Base-by-base conservation (phyloP, 2,888 invertebrate genomes). In the Cerastoderma edule region DNA sequence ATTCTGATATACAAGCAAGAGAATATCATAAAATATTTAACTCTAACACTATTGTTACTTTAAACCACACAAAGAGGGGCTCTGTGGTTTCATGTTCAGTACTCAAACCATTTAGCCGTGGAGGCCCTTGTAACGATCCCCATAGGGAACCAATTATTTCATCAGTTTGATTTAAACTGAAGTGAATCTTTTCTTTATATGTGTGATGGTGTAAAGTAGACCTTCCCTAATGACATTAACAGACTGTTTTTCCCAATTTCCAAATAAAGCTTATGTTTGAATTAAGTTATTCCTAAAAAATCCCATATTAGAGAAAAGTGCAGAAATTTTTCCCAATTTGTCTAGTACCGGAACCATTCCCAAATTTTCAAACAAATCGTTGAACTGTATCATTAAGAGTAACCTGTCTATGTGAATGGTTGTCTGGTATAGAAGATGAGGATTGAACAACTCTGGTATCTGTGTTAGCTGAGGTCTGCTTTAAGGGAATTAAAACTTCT, bases 401-500 rank as follows among this genome's bases (percentile, higher is more conserved):
- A 39, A 39, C 39, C 16, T 39, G 39, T 39, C 39, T 39, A 8
- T 39, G 10, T 16, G 16, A 8, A 8, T 39, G 39, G 16, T 16
- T 39, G 39, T 39, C 8, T 39, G 39, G 39, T 16, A 39, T 16
- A 39, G 39, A 39, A 13, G 8, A 13, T 13, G 8, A 8, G 16
- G 24, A 5, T 8, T 4, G 3, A 22, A 19, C 27, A 5, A 27
- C 56, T 27, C 4, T 28, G 28, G 24, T 27, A 39, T 39, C 16
- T 8, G 39, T 39, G 10, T 39, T 39, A 8, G 16, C 39, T 39
- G 64, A 19, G 64, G n/a, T 50, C 33, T 54, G 39, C 24, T 68
- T 64, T 16, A 74, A 22, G 0, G 74, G 74, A 46, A 74, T 68
- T 10, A 74, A 39, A 1, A 50, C 46, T 39, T 74, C 74, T 8